Evolutionary conservation across 1,140 invertebrate species (phyloP).

Genomic region (Heliconius hewitsoni): DNA sequence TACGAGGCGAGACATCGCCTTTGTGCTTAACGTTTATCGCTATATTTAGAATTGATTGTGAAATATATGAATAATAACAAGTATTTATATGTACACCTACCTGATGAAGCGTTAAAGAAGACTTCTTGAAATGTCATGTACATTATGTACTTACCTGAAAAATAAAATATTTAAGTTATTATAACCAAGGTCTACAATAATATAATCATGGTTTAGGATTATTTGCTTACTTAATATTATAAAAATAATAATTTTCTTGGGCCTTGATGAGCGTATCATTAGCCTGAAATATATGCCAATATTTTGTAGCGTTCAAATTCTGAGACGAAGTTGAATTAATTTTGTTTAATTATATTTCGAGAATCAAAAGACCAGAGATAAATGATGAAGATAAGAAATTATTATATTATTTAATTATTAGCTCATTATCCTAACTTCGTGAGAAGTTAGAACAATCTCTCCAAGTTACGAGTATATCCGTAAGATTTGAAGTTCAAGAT

Average conservation of each 20-base stretch:
- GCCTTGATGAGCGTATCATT: too few species aligned
- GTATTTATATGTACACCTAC: neutral
- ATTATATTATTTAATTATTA: constrained; percentile 12
- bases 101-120: neutral
- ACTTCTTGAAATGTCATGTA: neutral
- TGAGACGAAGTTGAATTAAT: neutral
- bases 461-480: neutral
- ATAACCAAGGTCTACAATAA: neutral
- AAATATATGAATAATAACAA: neutral
- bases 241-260: too few species aligned
- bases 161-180: neutral
- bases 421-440: neutral
- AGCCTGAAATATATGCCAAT: too few species aligned
- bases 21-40: constrained; percentile 5
- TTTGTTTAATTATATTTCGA: neutral
- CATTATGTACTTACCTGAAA: constrained; percentile 15
- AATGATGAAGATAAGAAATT: too few species aligned
- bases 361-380: neutral
- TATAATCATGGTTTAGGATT: too few species aligned
- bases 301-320: too few species aligned
- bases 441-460: neutral
- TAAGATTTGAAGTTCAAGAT: constrained; percentile 23
- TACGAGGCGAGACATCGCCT: constrained; percentile 6
- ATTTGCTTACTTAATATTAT: too few species aligned
- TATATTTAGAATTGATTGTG: neutral